A percentile compares a stretch with the other conserved stretches of the same genome.
Conservation (phyloP, 2,797 vertebrate species). For the Chromobotia macracanthus region DNA sequence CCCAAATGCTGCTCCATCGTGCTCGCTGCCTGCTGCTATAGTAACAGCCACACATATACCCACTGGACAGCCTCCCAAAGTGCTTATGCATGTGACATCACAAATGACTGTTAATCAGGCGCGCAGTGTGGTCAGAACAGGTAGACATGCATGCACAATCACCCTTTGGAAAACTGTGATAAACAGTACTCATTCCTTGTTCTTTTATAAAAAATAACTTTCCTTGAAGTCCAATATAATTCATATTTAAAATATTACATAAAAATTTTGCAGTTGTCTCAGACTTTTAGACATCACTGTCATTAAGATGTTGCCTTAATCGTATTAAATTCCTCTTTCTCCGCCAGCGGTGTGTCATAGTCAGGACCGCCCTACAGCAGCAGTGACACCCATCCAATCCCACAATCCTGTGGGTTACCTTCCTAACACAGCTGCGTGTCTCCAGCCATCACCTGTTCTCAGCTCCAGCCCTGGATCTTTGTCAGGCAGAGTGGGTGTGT, state of each 20-base stretch:
- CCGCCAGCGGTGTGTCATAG: constrained; percentile 83
- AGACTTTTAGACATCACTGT: no score
- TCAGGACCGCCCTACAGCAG: constrained; percentile 91
- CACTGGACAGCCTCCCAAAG: constrained; percentile 89
- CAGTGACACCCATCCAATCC: constrained; percentile 90
- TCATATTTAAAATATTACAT: no score
- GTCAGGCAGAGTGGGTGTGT: constrained; percentile 74
- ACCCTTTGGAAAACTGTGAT: no score
- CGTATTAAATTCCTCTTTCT: not conserved
- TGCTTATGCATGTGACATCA: constrained; percentile 87
- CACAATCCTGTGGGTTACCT: constrained; percentile 80
- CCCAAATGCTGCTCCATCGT: constrained; percentile 67
- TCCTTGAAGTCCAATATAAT: no score
- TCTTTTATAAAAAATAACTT: no score
- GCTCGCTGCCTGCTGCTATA: constrained; percentile 78
- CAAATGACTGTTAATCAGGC: constrained; percentile 99
- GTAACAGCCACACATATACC: constrained; percentile 87
- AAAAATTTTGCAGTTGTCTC: no score
- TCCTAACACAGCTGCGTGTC: constrained; percentile 77
- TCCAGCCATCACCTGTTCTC: constrained; percentile 75
- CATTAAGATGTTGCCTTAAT: no score
- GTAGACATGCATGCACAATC: constrained; percentile 66
- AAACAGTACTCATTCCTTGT: no score
- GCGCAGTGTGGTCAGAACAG: constrained; percentile 91
- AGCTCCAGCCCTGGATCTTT: constrained; percentile 72